Conservation (phyloP, 2,888 invertebrate species). For the Priocnemis perturbator region DNA sequence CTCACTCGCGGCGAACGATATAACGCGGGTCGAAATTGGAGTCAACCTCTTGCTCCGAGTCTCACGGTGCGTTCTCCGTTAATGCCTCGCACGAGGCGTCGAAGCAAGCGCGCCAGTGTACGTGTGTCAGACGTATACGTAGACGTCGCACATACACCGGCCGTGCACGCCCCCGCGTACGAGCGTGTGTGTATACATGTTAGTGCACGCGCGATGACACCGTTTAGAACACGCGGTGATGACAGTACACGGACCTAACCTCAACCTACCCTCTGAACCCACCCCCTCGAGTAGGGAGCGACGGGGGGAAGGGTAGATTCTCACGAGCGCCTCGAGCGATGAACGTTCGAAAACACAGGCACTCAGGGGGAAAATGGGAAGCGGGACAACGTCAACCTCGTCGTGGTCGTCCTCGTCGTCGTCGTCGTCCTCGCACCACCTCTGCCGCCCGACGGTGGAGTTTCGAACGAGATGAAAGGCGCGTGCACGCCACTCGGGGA, state of each 20-base stretch:
- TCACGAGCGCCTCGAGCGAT: not conserved
- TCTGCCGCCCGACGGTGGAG: constrained; percentile 4
- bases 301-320: not conserved
- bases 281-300: not conserved
- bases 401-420: not conserved
- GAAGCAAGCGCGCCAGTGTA: too few species aligned
- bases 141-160: too few species aligned
- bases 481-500: not conserved
- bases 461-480: constrained; percentile 6
- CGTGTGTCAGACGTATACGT: too few species aligned
- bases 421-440: not conserved
- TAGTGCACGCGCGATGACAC: constrained; percentile 5
- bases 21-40: too few species aligned
- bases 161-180: too few species aligned
- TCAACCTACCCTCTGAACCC: constrained; percentile 7
- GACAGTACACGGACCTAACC: constrained; percentile 39
- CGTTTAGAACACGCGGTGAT: constrained; percentile 27
- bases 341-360: too few species aligned
- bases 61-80: too few species aligned
- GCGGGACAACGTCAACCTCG: not conserved
- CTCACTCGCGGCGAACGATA: too few species aligned
- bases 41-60: too few species aligned
- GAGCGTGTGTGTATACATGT: too few species aligned
- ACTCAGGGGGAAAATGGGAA: too few species aligned
- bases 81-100: too few species aligned